Percentiles rank a stretch among this genome's conserved stretches.
Conservation (phyloP, 2,113 vertebrate species). For the Melospiza melodia region DNA sequence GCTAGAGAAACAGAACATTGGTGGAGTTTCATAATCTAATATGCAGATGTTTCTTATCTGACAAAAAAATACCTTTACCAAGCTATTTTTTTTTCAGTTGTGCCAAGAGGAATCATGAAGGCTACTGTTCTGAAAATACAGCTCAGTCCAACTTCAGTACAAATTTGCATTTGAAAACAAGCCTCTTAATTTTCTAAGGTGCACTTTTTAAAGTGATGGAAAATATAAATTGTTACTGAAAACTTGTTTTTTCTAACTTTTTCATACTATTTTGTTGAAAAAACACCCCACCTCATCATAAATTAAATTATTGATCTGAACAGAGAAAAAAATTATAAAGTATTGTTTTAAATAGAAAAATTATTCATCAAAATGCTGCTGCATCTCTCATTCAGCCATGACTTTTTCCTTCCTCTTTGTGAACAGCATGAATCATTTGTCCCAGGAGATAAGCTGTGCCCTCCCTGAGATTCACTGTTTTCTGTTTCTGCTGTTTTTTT, state of each 20-base stretch:
- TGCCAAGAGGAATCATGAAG: not conserved
- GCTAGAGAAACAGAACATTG: not conserved
- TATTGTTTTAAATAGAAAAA: not conserved
- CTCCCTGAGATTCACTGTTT: not conserved
- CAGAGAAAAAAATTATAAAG: not conserved
- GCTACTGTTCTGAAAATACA: not conserved
- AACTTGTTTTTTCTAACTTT: not conserved
- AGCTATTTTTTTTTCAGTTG: not conserved
- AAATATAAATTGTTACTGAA: constrained; percentile 4
- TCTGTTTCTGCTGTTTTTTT: constrained; percentile 20
- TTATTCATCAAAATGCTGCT: not conserved
- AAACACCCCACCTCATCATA: not conserved
- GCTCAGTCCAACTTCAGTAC: not conserved
- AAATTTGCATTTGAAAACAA: not conserved
- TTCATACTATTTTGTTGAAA: not conserved
- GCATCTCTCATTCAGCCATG: not conserved
- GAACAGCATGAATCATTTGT: too few relatives aligned
- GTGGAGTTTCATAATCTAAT: not conserved
- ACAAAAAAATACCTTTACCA: not conserved
- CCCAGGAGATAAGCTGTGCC: not conserved
- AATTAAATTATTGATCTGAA: not conserved
- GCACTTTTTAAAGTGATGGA: not conserved
- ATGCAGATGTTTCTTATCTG: not conserved
- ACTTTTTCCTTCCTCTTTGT: not conserved
- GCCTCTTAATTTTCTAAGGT: not conserved